Evolutionary conservation across 37 sponge, comb jelly and placozoan species (phyloP).

Genomic region (Ephydatia muelleri): DNA sequence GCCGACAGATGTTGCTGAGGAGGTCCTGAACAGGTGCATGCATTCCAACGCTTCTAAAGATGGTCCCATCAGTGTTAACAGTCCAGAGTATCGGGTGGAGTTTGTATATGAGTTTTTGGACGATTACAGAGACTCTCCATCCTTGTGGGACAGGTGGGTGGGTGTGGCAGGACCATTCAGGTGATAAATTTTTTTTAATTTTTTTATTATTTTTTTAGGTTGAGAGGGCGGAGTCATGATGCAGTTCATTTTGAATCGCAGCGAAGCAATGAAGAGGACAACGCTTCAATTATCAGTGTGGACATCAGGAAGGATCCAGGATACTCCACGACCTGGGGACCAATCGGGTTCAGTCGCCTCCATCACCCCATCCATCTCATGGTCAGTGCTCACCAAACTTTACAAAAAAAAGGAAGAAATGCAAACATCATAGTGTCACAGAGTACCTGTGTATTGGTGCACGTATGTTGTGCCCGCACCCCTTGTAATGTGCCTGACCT

Average conservation of each 20-base stretch:
- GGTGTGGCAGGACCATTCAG: too few relatives aligned
- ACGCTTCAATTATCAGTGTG: not conserved
- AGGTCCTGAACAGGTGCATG: slow-evolving; percentile 83
- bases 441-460: too few relatives aligned
- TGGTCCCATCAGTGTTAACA: slow-evolving; percentile 30
- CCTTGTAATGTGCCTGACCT: too few relatives aligned
- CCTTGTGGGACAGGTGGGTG: not conserved
- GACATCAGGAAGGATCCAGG: not conserved
- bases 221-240: too few relatives aligned
- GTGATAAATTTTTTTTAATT: too few relatives aligned
- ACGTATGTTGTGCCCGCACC: too few relatives aligned
- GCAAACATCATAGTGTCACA: too few relatives aligned
- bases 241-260: too few relatives aligned
- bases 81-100: slow-evolving; percentile 41
- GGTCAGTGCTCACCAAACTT: too few relatives aligned
- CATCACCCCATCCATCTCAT: slow-evolving; percentile 64
- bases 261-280: too few relatives aligned
- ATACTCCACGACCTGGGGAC: slow-evolving; percentile 54
- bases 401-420: too few relatives aligned
- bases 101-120: slow-evolving; percentile 80
- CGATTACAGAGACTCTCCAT: slow-evolving; percentile 40
- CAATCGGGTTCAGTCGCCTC: slow-evolving; percentile 40
- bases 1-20: slow-evolving; percentile 51
- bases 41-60: slow-evolving; percentile 68
- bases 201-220: too few relatives aligned